A percentile compares a stretch with the other conserved stretches of the same genome.
phyloP scores from a whole-genome alignment of 2,113 vertebrate species.

The Neotragus moschatus region DNA sequence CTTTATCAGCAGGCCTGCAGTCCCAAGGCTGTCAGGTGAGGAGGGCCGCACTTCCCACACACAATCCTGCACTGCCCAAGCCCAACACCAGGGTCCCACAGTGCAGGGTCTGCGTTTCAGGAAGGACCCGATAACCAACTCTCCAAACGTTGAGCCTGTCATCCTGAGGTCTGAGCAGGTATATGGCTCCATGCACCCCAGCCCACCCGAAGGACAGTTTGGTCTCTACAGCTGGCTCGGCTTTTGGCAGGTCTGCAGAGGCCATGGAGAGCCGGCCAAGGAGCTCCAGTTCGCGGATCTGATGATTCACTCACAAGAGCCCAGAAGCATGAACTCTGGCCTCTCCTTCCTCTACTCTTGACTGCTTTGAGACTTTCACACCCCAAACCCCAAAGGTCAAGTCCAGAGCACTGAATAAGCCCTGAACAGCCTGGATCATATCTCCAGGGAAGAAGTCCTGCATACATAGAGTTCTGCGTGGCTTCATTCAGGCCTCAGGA shows the following conservation, averaged over 20 bases:
- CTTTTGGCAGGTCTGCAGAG: neutral
- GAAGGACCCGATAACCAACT: neutral
- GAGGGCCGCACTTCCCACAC: neutral
- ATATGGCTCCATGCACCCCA: neutral
- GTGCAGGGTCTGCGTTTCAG: neutral
- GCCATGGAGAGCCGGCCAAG: neutral
- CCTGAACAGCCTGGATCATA: neutral
- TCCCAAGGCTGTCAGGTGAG: neutral
- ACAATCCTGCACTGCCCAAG: fast-evolving
- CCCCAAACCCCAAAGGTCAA: neutral
- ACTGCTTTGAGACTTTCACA: neutral
- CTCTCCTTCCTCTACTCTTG: neutral
- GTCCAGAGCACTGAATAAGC: neutral
- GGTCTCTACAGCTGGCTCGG: neutral
- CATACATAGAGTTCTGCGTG: neutral
- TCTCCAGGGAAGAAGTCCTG: neutral
- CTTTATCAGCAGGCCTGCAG: neutral
- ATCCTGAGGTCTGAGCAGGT: neutral
- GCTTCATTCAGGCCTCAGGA: neutral
- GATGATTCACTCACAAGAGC: neutral
- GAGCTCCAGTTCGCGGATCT: neutral
- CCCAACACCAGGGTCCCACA: neutral
- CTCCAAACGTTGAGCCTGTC: fast-evolving
- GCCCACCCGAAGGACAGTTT: neutral
- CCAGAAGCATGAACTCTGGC: neutral